Base-by-base conservation (phyloP, 2,888 invertebrate genomes). In the Napeogenes sylphis region DNA sequence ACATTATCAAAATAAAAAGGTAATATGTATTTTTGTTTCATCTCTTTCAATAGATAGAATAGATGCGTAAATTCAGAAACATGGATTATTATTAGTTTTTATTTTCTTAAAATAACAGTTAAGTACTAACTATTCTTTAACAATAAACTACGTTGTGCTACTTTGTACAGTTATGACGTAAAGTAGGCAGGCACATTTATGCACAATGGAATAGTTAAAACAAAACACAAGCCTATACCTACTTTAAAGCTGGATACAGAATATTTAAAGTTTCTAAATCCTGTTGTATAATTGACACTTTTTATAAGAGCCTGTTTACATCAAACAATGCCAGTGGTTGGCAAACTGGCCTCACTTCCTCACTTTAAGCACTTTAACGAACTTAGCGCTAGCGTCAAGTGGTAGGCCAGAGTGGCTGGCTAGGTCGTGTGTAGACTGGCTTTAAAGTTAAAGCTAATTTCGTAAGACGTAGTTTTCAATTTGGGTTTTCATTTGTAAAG, bases 301-400 rank as follows among this genome's bases (percentile, higher is more conserved):
- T 65, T 66, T 45, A 61, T 61, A 68, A 67, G 61, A 61, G 56
- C 46, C 56, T 62, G 59, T 64, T 70, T 57, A 67, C 67, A 64
- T 62, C 59, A 65, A 66, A 68, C 67, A 70, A 70, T 64, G 63
- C 65, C 35, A 53, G 65, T 61, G 45, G 59, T 65, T 57, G 55
- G 42, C 61, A 57, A 46, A 56, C 33, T 63, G 55, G 63, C 57
- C 63, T 55, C 12, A 65, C 61, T 59, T 65, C 65, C 61, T 54
- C 61, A 56, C 65, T 63, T 38, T 58, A 63, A 63, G 58, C 63
- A 58, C 61, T 63, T 58, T 54, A 47, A 56, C 33, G 12, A 46
- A 60, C 62, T 63, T 51, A 45, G 45, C 59, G 54, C 62, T 58
- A 61, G 46, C 45, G 58, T 53, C 54, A 56, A 66, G 59, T 59